Conservation (phyloP, 2,113 vertebrate species). For the Formicarius rufipectus region DNA sequence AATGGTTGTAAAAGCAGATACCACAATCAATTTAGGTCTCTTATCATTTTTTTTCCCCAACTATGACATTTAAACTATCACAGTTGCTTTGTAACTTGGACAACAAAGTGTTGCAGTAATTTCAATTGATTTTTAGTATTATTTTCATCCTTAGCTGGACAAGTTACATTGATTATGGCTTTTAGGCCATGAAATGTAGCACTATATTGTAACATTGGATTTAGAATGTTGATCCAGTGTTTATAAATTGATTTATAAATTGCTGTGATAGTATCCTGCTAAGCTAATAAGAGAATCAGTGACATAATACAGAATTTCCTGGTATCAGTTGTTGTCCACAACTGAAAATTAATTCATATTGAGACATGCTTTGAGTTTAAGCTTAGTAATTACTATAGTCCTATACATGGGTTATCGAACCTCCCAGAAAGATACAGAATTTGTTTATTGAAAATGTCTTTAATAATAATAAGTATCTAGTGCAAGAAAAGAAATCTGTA, state of each 20-base stretch:
- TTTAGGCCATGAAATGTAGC: neutral
- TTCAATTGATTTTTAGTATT: neutral
- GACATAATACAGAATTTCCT: neutral
- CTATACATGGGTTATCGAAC: neutral
- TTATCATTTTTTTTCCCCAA: neutral
- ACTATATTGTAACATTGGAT: neutral
- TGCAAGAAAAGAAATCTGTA: neutral
- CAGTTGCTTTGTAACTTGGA: neutral
- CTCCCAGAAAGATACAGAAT: neutral
- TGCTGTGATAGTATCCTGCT: neutral
- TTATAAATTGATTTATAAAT: neutral
- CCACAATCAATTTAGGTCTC: neutral
- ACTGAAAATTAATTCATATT: neutral
- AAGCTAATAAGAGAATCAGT: neutral
- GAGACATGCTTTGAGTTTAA: neutral
- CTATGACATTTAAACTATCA: neutral
- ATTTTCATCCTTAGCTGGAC: neutral
- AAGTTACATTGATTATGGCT: neutral
- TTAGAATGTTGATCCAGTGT: neutral
- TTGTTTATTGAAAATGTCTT: neutral
- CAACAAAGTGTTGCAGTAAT: neutral
- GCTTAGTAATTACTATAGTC: neutral
- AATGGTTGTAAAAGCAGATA: neutral
- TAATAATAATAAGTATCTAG: neutral
- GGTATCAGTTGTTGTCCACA: neutral